These are phyloP conservation scores for Hydrozoanthus gracilis DNA, from an alignment of 92 coral and sea anemone species.

Conservation along the genomic window DNA sequence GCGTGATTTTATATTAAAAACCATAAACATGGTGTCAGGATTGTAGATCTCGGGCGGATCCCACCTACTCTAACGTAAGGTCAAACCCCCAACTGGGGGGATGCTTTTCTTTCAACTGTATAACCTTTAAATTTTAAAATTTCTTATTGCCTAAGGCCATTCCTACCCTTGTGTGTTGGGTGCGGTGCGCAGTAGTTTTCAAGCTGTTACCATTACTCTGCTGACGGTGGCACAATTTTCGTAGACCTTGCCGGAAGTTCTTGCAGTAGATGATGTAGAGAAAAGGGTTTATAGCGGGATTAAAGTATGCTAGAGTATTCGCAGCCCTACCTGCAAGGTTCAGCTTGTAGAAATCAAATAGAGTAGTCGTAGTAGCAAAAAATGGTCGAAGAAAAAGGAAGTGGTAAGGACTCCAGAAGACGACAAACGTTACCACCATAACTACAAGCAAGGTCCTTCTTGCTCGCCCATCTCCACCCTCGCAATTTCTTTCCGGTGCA, in stretches of 20 bases:
- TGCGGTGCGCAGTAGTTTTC: background rate
- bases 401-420: conserved; percentile 61
- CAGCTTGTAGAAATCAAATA: conserved; percentile 30
- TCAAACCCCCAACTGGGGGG: no score
- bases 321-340: conserved; percentile 35
- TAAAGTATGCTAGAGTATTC: conserved; percentile 7
- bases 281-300: conserved; percentile 28
- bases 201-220: background rate
- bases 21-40: no score
- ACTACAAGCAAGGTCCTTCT: conserved; percentile 37
- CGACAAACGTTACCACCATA: conserved; percentile 26
- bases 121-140: no score
- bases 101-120: no score
- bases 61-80: no score
- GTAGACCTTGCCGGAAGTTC: conserved; percentile 27
- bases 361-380: conserved; percentile 5
- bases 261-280: conserved; percentile 18
- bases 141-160: no score
- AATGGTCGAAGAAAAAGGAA: conserved; percentile 21
- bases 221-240: conserved; percentile 3
- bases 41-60: no score
- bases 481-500: conserved; percentile 38
- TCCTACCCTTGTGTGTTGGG: background rate
- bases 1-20: no score
- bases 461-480: conserved; percentile 10